Base-by-base conservation (phyloP, 2,113 vertebrate genomes). In the Galbula dea region DNA sequence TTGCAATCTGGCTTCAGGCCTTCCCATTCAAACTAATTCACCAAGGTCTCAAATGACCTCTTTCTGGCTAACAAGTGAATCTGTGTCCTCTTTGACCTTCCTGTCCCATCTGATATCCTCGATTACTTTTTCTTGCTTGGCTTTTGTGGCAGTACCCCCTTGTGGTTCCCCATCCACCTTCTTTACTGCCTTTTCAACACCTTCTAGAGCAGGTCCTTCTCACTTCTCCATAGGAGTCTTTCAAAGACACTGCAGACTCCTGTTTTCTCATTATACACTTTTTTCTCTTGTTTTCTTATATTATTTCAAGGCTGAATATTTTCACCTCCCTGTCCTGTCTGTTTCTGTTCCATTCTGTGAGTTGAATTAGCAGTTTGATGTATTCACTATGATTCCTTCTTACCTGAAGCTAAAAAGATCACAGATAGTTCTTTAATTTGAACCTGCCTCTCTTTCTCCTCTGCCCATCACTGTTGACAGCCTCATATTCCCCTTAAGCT, bases 61-160 rank as follows among this genome's bases (percentile, higher is more conserved):
- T 91, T 89, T 87, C 71, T 94, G 94, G 78, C 78, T 94, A 91
- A 88, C 78, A 67, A 0, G 4, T 65, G 82, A 59, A 92, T 96
- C 66, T 86, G 48, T 63, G 89, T 96, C 96, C 96, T 96, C 59
- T 94, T 86, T 94, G 95, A 95, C 95, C 94, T 95, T 90, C 77
- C 86, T 83, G 89, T 87, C 79, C 85, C 79, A 94, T 91, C 79
- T 61, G 89, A 94, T 96, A 92, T 39, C 72, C 87, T 88, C 87
- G 93, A 92, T 94, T 82, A 83, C 55, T 59, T 71, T 58, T 85
- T 58, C 59, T 71, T 74, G 49, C 54, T 82, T 85, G 77, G 84
- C 74, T 90, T 92, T 93, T 85, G 84, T 77, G 91, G 49, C 86
- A 96, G 81, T 92, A 92, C 87, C 87, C 94, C 27, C 87, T 87